Evolutionary conservation across 2,113 vertebrate genomes (phyloP), one percentile per base, ranked within the genome.

Genomic region (Carettochelys insculpta): DNA sequence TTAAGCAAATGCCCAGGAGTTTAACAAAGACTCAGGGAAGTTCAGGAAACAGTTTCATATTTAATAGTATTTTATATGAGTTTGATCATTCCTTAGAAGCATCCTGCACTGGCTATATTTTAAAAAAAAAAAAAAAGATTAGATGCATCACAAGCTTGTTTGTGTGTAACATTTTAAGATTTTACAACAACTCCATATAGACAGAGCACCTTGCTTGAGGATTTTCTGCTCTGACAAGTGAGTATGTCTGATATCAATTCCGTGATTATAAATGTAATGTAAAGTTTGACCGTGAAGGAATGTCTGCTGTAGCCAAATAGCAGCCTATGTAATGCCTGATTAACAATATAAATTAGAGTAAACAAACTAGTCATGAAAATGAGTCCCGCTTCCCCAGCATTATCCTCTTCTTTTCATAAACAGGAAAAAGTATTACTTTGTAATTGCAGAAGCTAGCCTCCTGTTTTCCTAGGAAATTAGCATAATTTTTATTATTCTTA

Each of bases 1-100:
- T 73, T 90, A 87, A 95, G 87, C 88, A 87, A 90, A 90, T 95
- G 90, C 31, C 80, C 89, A 1, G 71, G 88, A 95, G 91, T 95
- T 76, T 89, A 89, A 79, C 4, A 45, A 50, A 75, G 7, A 76
- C 9, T 41, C 68, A 81, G 25, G 25, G 90, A 78, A 92, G 14
- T 45, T 20, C 43, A 84, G 47, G 8, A 94, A 91, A 85, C 19
- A 11, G 1, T 58, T 11, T 29, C 75, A 14, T 29, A 3, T 8
- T 24, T 34, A 31, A 77, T 88, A 82, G 79, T 68, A n/a, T 68
- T 22, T 68, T 68, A 53, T 5, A 77, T 2, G 0, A 38, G 4
- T 50, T 82, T 25, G 1, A 47, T 47, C 0, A 45, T 86, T 88
- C 77, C 10, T 80, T 94, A 90, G 3, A 83, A n/a, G 17, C 9